These are phyloP conservation scores for Panonychus citri DNA, from an alignment of 1,140 invertebrate genomes.

Conservation along the genomic window DNA sequence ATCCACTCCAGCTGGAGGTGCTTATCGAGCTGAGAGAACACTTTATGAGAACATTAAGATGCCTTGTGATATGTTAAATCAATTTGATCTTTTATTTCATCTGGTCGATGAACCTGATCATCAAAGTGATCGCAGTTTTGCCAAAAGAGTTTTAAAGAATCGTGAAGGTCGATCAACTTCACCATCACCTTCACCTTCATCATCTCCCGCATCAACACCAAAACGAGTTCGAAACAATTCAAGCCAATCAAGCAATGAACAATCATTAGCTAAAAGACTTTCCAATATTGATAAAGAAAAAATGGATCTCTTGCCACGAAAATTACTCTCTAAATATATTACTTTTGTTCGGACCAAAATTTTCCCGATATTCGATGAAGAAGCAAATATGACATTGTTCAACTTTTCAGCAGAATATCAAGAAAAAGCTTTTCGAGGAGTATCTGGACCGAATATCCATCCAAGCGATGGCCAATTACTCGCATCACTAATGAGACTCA, in stretches of 20 bases:
- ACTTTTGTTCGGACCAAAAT: neutral
- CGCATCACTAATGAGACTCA: neutral
- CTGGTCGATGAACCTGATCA: neutral
- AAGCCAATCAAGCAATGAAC: no score
- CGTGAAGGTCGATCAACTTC: no score
- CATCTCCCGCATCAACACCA: no score
- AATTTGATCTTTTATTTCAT: neutral
- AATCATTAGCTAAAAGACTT: no score
- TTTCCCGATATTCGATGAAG: neutral
- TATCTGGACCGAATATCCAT: no score
- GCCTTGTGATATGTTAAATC: neutral
- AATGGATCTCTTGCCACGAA: neutral
- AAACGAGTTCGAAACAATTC: no score
- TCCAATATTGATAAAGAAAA: neutral
- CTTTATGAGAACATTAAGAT: neutral
- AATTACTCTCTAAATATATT: neutral
- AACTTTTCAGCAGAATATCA: neutral
- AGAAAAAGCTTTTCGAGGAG: neutral
- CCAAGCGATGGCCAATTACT: neutral
- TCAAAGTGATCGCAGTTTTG: no score
- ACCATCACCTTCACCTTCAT: no score
- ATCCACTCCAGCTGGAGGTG: neutral
- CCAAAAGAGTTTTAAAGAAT: no score
- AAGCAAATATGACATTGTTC: neutral
- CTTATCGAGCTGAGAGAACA: neutral